Percentiles rank a stretch among this genome's conserved stretches.
phyloP scores from a whole-genome alignment of 2,113 vertebrate species.

The Archocentrus centrarchus region DNA sequence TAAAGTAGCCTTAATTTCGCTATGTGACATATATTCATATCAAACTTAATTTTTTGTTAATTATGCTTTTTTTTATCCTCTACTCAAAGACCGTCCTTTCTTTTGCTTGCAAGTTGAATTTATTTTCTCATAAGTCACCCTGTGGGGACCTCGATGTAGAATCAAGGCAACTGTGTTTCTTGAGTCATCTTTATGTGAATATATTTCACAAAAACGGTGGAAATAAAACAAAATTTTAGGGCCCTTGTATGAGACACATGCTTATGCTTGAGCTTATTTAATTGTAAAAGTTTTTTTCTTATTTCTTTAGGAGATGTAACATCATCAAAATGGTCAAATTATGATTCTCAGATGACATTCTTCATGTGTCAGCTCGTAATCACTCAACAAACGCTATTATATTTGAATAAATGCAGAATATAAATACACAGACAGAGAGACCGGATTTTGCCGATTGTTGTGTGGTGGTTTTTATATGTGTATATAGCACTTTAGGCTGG shows the following conservation, averaged over 20 bases:
- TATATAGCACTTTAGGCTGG: background rate
- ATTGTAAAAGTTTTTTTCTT: background rate
- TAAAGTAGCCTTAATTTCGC: background rate
- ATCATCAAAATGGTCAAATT: conserved; percentile 31
- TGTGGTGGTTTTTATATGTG: background rate
- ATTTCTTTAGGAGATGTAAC: background rate
- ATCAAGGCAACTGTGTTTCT: conserved; percentile 61
- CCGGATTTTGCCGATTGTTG: background rate
- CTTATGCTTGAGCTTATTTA: background rate
- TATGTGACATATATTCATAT: background rate
- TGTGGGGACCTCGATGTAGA: background rate
- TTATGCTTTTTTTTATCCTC: background rate
- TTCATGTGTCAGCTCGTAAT: background rate
- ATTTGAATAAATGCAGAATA: background rate
- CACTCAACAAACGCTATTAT: background rate
- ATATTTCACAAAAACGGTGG: background rate
- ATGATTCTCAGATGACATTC: background rate
- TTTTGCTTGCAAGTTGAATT: background rate
- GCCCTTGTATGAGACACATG: background rate
- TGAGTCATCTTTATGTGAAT: conserved; percentile 15
- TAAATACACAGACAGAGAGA: background rate
- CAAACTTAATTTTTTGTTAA: background rate
- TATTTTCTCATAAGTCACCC: background rate
- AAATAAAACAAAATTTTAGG: background rate
- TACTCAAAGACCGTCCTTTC: background rate